Evolutionary conservation across 1,140 invertebrate species (phyloP), one percentile per base, ranked within the genome.

Genomic region (Ooceraea biroi): DNA sequence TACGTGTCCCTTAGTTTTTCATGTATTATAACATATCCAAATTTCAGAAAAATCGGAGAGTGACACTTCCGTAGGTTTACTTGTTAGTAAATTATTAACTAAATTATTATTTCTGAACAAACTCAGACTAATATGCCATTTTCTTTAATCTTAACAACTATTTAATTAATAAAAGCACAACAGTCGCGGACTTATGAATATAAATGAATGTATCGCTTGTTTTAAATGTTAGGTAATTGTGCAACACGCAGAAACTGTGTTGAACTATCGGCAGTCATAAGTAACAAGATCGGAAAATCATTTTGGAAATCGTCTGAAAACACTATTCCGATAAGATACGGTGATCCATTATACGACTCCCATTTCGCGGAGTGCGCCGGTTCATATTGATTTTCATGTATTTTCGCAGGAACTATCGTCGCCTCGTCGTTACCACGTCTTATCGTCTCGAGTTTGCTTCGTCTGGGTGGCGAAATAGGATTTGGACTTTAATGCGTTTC

Each of bases 321-420:
- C 50, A 44, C 50, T 36, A 71, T 71, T 44, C 65, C 76, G 76
- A 80, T 80, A 80, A 80, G 76, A 57, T 80, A 71, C 50, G 76
- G 46, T 80, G 76, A 80, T 80, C 76, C 76, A 80, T 80, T 80
- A 80, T 71, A 69, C 52, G 50, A 36, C 36, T 61, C 25, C 78
- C 58, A 82, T 72, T 82, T 82, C 57, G 69, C 69, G 69, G 10
- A 50, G 78, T n/a, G n/a, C 11, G 69, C 27, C 58, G 78, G 58
- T 82, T 82, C 44, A 82, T 72, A 74, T 82, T 72, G 78, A 82
- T 74, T 82, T 74, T 74, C 71, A 50, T 82, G 78, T 74, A 82
- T 82, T 74, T 82, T 82, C 68, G 71, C 27, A 44, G 27, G 71
- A 63, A 74, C 69, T 61, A 82, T 61, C 71, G 78, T 72, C 68